Base-by-base conservation (phyloP, 2,797 vertebrate species). In the Coregonus ussuriensis region DNA sequence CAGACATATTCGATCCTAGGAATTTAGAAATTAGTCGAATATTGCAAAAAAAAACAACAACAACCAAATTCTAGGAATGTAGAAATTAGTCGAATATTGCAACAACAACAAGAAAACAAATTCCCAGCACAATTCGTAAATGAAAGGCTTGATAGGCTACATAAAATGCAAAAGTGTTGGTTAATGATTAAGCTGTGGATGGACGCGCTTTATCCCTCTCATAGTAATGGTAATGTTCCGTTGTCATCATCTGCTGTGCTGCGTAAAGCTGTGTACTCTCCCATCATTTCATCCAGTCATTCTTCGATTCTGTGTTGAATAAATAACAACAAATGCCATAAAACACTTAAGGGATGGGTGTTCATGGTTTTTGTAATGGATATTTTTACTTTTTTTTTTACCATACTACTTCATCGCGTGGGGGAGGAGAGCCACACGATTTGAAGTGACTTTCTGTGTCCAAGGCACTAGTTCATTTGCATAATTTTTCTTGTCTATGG, bases 401-500 rank as follows among this genome's bases (percentile, higher is more conserved):
- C 31, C 31, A 3, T 37, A 66, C 84, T 76, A 71, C 79, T 88
- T 89, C 83, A 82, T 91, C 69, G 87, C 87, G 84, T 85, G 86
- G 90, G 87, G 86, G 90, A 88, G 89, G 83, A 85, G 89, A 90
- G 88, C 0, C 9, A 83, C 89, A 92, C 88, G 85, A 89, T 88
- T 86, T 92, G 91, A 88, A 88, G 87, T 91, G 89, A 87, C 90
- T 92, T 90, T 93, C 59, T 69, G 59, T 71, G 77, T 84, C 90
- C 91, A 89, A 93, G 91, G 91, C 90, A 88, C 92, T 89, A 86
- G 89, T 95, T 96, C 92, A 98, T 99, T 98, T 97, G 96, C 97
- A 98, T 98, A 98, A 96, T 98, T 97, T 97, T 96, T 96, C 95
- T 96, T 96, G 96, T 97, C 95, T 95, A 94, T 89, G 89, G 95